Evolutionary conservation across 2,797 vertebrate species (phyloP).

Genomic region (Diceros bicornis): DNA sequence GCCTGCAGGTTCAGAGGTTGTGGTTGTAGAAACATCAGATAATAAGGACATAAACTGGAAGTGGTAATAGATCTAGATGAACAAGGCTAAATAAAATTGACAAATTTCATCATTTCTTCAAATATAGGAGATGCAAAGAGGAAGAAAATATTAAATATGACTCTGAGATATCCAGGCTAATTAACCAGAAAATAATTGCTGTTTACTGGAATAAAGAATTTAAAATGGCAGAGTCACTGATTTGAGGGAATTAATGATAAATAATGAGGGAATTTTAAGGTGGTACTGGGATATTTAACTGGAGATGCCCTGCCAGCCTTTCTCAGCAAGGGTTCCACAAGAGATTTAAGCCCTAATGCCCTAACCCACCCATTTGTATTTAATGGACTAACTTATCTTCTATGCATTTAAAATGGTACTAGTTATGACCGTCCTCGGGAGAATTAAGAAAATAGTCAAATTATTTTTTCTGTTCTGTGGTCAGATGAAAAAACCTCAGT

Average conservation of each 20-base stretch:
- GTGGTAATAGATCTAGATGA: background rate
- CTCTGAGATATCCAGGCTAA: background rate
- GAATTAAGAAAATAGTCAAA: conserved; percentile 20
- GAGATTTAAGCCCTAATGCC: background rate
- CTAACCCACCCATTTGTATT: background rate
- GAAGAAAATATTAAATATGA: background rate
- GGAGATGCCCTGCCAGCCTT: background rate
- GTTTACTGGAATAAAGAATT: conserved; percentile 24
- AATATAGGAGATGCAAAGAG: conserved; percentile 33
- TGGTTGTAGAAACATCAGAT: background rate
- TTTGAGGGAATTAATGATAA: background rate
- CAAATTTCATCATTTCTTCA: conserved; percentile 27
- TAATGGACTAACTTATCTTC: conserved; percentile 8
- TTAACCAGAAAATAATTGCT: background rate
- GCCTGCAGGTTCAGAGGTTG: background rate
- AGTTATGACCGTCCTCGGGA: background rate
- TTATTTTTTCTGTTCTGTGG: background rate
- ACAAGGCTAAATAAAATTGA: background rate
- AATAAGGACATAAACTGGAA: background rate
- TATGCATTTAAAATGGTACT: background rate
- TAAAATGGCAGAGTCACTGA: background rate
- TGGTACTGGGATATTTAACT: background rate
- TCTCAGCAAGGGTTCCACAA: background rate
- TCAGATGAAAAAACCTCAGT: conserved; percentile 31
- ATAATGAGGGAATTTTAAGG: background rate